Evolutionary conservation across 2,888 invertebrate species (phyloP).

Genomic region (Netelia melanura): DNA sequence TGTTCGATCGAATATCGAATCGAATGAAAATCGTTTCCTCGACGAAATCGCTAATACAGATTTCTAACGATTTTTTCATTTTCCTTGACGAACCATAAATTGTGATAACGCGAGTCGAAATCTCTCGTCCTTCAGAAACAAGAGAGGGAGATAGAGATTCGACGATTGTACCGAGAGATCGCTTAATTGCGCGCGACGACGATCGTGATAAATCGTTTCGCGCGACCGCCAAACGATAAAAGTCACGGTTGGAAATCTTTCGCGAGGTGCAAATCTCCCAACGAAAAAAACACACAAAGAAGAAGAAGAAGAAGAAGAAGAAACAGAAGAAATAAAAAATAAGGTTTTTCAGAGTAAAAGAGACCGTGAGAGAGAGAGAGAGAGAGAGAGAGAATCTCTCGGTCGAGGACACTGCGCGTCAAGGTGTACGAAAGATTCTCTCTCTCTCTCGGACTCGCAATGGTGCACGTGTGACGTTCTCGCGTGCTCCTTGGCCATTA

Average conservation of each 20-base stretch:
- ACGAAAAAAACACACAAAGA: neutral
- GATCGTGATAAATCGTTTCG: slow-evolving; percentile 11
- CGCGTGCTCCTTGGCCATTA: slow-evolving; percentile 15
- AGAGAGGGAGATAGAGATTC: neutral
- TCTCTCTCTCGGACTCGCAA: neutral
- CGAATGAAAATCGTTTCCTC: no score
- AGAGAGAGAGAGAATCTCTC: neutral
- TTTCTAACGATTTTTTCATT: no score
- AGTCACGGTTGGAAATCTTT: neutral
- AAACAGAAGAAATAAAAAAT: neutral
- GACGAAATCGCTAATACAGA: no score
- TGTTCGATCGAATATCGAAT: no score
- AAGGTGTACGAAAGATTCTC: slow-evolving; percentile 7
- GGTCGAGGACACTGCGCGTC: neutral
- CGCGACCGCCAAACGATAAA: neutral
- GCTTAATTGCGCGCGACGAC: slow-evolving; percentile 8
- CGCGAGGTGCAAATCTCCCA: neutral
- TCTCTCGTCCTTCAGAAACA: neutral
- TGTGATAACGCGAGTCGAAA: neutral
- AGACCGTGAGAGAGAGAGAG: neutral
- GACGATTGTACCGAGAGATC: slow-evolving; percentile 6
- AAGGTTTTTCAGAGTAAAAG: neutral
- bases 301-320: neutral
- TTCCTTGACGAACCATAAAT: neutral
- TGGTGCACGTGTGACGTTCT: no score